Evolutionary conservation across 2,888 invertebrate genomes (phyloP).

Genomic region (Hoplodrina blanda): DNA sequence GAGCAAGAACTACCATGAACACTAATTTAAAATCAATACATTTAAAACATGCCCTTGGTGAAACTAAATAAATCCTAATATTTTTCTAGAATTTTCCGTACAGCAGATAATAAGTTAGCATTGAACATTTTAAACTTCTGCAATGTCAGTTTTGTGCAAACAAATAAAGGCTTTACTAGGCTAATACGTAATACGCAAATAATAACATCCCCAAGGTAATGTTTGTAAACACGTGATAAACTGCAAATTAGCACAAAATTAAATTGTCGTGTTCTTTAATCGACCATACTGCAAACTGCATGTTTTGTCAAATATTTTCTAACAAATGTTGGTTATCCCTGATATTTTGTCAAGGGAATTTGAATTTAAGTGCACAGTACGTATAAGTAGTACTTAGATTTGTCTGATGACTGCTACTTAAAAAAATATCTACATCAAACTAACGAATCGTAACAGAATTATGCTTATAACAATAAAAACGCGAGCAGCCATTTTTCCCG

Average conservation of each 20-base stretch:
- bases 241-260: conserved; percentile 49
- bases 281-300: conserved; percentile 10
- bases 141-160: conserved; percentile 71
- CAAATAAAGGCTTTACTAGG: conserved; percentile 62
- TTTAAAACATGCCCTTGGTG: conserved; percentile 10
- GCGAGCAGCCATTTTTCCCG: too few species aligned
- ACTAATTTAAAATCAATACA: too few species aligned
- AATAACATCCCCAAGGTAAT: conserved; percentile 71
- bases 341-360: conserved; percentile 6
- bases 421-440: neutral
- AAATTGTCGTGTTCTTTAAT: conserved; percentile 12
- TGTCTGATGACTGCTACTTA: too few species aligned
- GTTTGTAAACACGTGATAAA: conserved; percentile 56
- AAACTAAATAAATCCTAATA: conserved; percentile 31
- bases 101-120: conserved; percentile 49
- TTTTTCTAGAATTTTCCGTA: conserved; percentile 30
- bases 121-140: conserved; percentile 62
- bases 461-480: too few species aligned
- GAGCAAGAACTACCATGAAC: too few species aligned
- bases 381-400: neutral
- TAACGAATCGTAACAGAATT: neutral
- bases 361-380: neutral
- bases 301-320: conserved; percentile 17
- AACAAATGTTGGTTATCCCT: conserved; percentile 10
- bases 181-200: conserved; percentile 70